Evolutionary conservation across 1,140 invertebrate genomes (phyloP), one percentile per base, ranked within the genome.

Genomic region (Physella acuta): DNA sequence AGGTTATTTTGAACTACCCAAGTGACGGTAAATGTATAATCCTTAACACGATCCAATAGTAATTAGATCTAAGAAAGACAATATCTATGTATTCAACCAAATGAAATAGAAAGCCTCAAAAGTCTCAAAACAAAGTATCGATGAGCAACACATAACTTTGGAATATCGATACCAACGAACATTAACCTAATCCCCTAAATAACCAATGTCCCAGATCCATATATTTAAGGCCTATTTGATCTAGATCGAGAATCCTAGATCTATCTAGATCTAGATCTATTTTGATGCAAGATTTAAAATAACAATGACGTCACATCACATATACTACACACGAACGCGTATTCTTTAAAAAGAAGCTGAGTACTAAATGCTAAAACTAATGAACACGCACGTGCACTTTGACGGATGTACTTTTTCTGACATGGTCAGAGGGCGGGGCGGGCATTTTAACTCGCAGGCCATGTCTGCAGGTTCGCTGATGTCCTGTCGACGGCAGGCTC

Each of bases 381-480:
- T 8, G 11, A 33, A 2, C 24, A 34, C 58, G 1, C 14, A 61
- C 59, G n/a, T 61, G 59, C 59, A 61, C 28, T 61, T 61, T n/a
- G 59, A 44, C 2, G 59, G 59, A 33, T 36, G 33, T 1, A 37
- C 26, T 28, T 61, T 39, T 24, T 61, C 59, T n/a, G 37, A 17
- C 1, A 26, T 8, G 2, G 59, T 36, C 28, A 36, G 59, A 26
- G 24, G 39, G 24, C 59, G 3, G 24, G 24, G 2, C 26, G 33
- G 59, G 28, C 59, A 61, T 24, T 44, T 61, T 20, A 61, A 37
- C 2, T 61, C 59, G 24, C 59, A 61, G 28, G 59, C 4, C 59
- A 61, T 61, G 34, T n/a, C n/a, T n/a, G n/a, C n/a, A n/a, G n/a
- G n/a, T n/a, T n/a, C n/a, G n/a, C n/a, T n/a, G n/a, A n/a, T n/a